These are phyloP conservation scores for Torymus auratus DNA, from an alignment of 2,888 invertebrate species.

Conservation along the genomic window DNA sequence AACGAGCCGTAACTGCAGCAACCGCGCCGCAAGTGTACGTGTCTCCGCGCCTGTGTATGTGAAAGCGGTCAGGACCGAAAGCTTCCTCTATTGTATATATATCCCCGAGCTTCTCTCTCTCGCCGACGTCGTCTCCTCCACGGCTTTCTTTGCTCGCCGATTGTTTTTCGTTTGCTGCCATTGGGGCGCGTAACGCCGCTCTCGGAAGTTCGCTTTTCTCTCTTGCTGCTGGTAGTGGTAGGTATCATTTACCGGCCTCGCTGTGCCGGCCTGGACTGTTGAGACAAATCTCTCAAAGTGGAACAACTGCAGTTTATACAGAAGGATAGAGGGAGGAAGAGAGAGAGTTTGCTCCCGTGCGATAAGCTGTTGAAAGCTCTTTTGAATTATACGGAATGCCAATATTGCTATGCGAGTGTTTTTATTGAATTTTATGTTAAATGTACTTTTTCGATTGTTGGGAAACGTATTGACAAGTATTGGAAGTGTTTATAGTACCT, in stretches of 20 bases:
- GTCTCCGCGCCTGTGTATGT: neutral
- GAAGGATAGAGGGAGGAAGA: neutral
- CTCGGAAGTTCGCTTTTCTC: neutral
- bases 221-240: no score
- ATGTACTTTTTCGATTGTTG: no score
- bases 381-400: neutral
- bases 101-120: neutral
- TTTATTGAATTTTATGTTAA: no score
- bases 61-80: neutral
- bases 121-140: no score
- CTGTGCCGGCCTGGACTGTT: neutral
- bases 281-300: slow-evolving; percentile 28
- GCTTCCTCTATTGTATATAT: slow-evolving; percentile 20
- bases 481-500: no score
- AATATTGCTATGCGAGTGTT: neutral
- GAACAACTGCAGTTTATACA: slow-evolving; percentile 28
- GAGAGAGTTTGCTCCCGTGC: neutral
- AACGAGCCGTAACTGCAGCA: neutral
- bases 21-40: neutral
- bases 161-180: slow-evolving; percentile 28
- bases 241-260: slow-evolving; percentile 22
- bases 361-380: slow-evolving; percentile 1
- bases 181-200: neutral
- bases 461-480: no score
- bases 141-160: neutral